phyloP scores from a whole-genome alignment of 2,888 invertebrate genomes.

The Leptinotarsa tumamoca region DNA sequence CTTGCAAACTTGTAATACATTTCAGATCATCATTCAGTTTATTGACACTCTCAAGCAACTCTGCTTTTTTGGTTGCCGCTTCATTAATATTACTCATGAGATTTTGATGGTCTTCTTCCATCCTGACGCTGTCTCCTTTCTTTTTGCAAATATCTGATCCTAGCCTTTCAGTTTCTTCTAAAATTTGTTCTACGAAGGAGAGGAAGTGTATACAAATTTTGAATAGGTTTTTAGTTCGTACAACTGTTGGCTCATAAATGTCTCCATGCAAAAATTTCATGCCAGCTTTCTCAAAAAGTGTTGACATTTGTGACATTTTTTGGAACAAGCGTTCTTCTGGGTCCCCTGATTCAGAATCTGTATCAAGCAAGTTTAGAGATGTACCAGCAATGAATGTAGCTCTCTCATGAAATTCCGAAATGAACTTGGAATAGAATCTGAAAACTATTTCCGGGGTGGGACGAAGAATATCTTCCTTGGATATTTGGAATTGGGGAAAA shows the following conservation, averaged over 20 bases:
- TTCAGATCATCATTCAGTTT: slow-evolving; percentile 12
- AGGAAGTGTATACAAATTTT: slow-evolving; percentile 20
- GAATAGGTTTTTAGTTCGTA: slow-evolving; percentile 15
- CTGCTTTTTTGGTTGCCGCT: background rate
- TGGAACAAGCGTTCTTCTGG: slow-evolving; percentile 21
- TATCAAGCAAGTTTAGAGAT: background rate
- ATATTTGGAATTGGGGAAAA: slow-evolving; percentile 17
- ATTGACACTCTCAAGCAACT: background rate
- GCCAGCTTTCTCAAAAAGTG: slow-evolving; percentile 17
- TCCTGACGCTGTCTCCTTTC: slow-evolving; percentile 6
- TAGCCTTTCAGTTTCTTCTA: slow-evolving; percentile 7
- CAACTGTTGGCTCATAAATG: slow-evolving; percentile 15
- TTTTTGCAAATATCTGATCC: background rate
- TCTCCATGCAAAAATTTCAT: slow-evolving; percentile 16
- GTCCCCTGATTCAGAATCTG: slow-evolving; percentile 14
- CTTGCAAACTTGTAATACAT: background rate
- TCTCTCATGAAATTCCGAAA: slow-evolving; percentile 16
- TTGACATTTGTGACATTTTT: slow-evolving; percentile 15
- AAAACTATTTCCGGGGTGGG: slow-evolving; percentile 22
- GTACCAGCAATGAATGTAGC: slow-evolving; percentile 7
- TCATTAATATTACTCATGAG: background rate
- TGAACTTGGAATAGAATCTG: slow-evolving; percentile 22
- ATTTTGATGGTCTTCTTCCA: slow-evolving; percentile 13
- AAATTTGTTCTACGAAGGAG: background rate
- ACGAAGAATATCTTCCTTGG: slow-evolving; percentile 14